Percentiles rank a stretch among this genome's conserved stretches.
phyloP scores from a whole-genome alignment of 2,797 vertebrate species.

The Chlorospingus flavigularis region DNA sequence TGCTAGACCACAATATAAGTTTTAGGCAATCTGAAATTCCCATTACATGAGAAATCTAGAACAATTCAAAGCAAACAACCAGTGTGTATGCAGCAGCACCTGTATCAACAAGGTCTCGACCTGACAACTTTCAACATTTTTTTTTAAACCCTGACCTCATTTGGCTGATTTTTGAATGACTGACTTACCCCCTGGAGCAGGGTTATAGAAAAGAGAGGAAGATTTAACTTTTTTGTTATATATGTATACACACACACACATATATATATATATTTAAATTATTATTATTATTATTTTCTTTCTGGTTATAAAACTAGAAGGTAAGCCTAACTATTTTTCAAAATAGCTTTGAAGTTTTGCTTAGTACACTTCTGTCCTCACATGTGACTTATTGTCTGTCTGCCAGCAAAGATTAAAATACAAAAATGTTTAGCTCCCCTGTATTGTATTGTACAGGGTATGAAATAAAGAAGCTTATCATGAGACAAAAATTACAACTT shows the following conservation, averaged over 20 bases:
- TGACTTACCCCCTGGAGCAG: neutral
- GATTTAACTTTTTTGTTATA: neutral
- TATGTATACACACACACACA: neutral
- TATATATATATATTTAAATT: neutral
- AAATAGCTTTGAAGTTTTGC: neutral
- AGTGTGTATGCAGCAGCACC: neutral
- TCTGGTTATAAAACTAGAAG: neutral
- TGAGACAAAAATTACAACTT: neutral
- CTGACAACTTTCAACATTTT: neutral
- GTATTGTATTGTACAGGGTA: neutral
- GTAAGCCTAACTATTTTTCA: neutral
- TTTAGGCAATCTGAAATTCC: neutral
- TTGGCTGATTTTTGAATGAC: neutral
- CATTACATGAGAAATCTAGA: neutral
- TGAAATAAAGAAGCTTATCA: conserved; percentile 19
- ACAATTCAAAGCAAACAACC: neutral
- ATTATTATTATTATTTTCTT: neutral
- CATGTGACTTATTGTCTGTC: neutral
- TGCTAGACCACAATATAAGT: neutral
- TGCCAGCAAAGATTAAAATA: neutral
- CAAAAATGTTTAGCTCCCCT: neutral
- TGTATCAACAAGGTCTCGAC: neutral
- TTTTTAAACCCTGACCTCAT: neutral
- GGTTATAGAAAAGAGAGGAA: neutral
- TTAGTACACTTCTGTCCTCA: neutral